Evolutionary conservation across 92 coral and sea anemone species (phyloP), one percentile per base, ranked within the genome.

Genomic region (Palythoa grandiflora): DNA sequence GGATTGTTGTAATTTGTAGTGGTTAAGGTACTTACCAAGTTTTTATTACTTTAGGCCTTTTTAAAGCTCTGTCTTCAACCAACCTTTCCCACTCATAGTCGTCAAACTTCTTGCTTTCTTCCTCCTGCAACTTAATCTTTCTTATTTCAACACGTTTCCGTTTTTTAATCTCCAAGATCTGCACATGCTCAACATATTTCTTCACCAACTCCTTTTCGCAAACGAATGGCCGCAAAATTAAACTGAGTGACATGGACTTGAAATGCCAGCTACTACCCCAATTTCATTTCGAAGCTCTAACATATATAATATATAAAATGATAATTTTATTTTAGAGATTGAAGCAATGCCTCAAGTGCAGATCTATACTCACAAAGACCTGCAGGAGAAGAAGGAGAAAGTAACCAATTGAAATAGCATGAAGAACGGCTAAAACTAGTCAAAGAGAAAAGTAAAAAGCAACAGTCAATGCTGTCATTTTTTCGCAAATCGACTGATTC

Each of bases 11-110:
- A 70, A 70, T 70, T 70, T 70, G 74, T 70, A 70, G 74, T 70
- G 74, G 39, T 61, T 70, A 38, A 70, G 40, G 74, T 70, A 70
- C 68, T 86, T 86, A 59, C 75, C 84, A 9, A 75, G 84, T 61
- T 86, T 84, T 28, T 44, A 60, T 55, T 53, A 83, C 35, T 54
- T 28, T 75, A 36, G 57, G 75, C 68, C 75, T 86, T 52, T 76
- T 86, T 6, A 86, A 6, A 66, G 77, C 77, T 39, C 87, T 77
- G 2, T 83, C 38, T 83, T 86, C 84, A 75, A 75, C 47, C 75
- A 28, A 39, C 19, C 37, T 19, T 39, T 13, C 51, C 87, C 84
- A 75, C 1, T 86, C 89, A 39, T 86, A 76, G 71, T 75, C 84
- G n/a, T 86, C 48, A 63, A 86, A 86, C 38, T 0, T 75, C 53